Evolutionary conservation across 2,888 invertebrate genomes (phyloP).

Genomic region (Chrysotoxum bicinctum): DNA sequence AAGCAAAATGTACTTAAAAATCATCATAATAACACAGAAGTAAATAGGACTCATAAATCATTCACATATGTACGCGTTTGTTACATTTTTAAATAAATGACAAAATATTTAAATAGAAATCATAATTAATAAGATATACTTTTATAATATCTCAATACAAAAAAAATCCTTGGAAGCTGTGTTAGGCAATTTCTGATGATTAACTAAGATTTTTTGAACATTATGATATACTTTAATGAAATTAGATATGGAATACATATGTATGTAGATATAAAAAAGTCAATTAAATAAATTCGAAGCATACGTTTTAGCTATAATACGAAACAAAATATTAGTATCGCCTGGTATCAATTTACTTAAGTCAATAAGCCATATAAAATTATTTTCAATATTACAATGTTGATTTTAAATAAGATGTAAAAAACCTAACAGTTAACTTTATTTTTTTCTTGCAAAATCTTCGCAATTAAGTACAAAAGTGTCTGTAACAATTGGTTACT

Average conservation of each 20-base stretch:
- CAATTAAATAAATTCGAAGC: conserved; percentile 15
- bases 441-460: conserved; percentile 51
- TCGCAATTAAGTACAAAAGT: conserved; percentile 69
- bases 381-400: not conserved
- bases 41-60: conserved; percentile 68
- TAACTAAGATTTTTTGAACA: not conserved
- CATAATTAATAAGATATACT: not conserved
- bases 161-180: conserved; percentile 35
- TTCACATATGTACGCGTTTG: conserved; percentile 37
- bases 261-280: too few relatives aligned
- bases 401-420: conserved; percentile 12
- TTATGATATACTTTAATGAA: not conserved
- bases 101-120: conserved; percentile 12
- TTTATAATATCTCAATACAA: conserved; percentile 24
- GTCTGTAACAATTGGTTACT: conserved; percentile 61
- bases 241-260: not conserved
- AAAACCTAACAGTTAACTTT: conserved; percentile 35
- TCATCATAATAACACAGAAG: conserved; percentile 66
- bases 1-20: conserved; percentile 73
- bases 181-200: not conserved
- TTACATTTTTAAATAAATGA: conserved; percentile 57
- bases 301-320: not conserved
- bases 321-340: not conserved
- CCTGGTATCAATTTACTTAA: not conserved
- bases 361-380: conserved; percentile 15